Base-by-base conservation (phyloP, 2,888 invertebrate species). In the Portevinia maculata region DNA sequence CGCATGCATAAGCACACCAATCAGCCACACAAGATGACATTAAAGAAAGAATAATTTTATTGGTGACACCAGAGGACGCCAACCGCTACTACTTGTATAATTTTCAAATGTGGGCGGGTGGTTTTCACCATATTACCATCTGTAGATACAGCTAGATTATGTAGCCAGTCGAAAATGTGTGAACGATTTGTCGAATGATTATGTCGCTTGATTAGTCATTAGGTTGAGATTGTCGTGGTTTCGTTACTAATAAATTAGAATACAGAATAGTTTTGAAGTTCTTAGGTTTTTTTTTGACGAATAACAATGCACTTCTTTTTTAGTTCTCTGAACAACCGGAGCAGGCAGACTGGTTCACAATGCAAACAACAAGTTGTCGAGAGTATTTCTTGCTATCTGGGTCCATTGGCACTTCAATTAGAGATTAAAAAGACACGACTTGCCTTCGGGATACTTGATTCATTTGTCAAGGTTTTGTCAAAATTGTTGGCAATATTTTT, bases 41-140 rank as follows among this genome's bases (percentile, higher is more conserved):
- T 28, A 48, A 50, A 39, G 50, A 34, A 55, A 32, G 30, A 28
- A 64, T 59, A 71, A 60, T 48, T 71, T 52, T 62, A 60, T 53
- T 71, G 34, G 52, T 53, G 71, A 71, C 71, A 62, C 50, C 59
- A 65, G 39, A 19, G 37, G 19, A 52, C 21, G 41, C 44, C 53
- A 46, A 46, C 55, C 67, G 34, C 39, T 53, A 32, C 37, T 28
- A 48, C 57, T 50, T 21, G 13, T 19, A 24, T 34, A 21, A 17
- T 37, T 30, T 24, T n/a, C 46, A 3, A 46, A 39, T 59, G 69
- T 59, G 69, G 69, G 69, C 57, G 57, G 57, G 69, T 59, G 37
- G 69, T 59, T 69, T 59, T 69, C 9, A 48, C 57, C 69, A 69
- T 59, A 50, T 48, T 24, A 57, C 6, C 46, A 53, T 15, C 17